Base-by-base conservation (phyloP, 1,140 invertebrate genomes). In the Telenomus remus region DNA sequence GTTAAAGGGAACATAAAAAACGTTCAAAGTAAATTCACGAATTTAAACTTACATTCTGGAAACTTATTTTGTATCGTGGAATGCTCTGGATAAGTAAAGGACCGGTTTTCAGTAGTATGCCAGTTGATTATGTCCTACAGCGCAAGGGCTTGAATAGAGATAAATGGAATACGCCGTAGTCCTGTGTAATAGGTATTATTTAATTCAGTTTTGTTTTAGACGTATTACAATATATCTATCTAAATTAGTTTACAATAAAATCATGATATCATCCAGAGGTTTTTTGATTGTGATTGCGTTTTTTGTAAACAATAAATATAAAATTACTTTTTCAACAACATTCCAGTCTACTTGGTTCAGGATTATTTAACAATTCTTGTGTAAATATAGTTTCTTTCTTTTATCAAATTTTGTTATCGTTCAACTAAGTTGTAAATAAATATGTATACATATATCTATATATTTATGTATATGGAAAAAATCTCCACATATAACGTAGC, bases 221-320 rank as follows among this genome's bases (percentile, higher is more conserved):
- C 34, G 8, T 14, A 55, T 53, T 76, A 70, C 73, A 74, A 57
- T 39, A 54, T 16, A 64, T 53, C 43, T 57, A 69, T 53, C 63
- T 61, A 56, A 66, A 48, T 68, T 61, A 57, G 39, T 39, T 63
- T 66, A 61, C 27, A 37, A 59, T 39, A 19, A n/a, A 16, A n/a
- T 35, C 27, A 43, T 51, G 37, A 39, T 51, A 12, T 44, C 12
- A 44, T 13, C 4, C 13, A 39, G 9, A 4, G 9, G 9, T 11
- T n/a, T n/a, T 39, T 11, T 11, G 37, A n/a, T 27, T 27, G 19
- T 27, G 19, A 27, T 27, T 27, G 19, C 19, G 19, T 27, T 27
- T 27, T 27, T 73, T 49, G 53, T 78, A 48, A 69, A 78, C 55
- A 79, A 79, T 70, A 76, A 69, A 76, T 79, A 79, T 64, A 79